phyloP scores from a whole-genome alignment of 2,113 vertebrate species.

The Clarias batrachus region DNA sequence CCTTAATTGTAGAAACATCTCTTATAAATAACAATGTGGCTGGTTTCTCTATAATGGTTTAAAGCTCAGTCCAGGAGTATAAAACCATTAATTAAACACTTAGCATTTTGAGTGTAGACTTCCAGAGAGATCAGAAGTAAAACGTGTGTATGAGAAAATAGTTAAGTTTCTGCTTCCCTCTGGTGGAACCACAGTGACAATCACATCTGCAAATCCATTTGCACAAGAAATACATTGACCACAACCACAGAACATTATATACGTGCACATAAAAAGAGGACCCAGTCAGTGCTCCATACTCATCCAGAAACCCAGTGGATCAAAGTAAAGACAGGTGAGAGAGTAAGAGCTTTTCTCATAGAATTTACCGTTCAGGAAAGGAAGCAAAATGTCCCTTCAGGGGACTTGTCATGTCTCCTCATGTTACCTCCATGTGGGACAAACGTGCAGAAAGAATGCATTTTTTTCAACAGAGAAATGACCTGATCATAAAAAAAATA shows the following conservation, averaged over 20 bases:
- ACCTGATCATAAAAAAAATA: no score
- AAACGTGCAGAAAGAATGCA: no score
- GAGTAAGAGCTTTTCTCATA: no score
- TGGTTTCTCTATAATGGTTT: background rate
- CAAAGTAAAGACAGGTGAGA: background rate
- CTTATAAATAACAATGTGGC: background rate
- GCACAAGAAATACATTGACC: background rate
- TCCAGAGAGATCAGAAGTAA: background rate
- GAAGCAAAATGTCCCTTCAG: no score
- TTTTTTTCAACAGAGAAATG: no score
- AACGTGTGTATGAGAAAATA: background rate
- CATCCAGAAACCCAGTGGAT: background rate
- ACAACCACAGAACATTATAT: background rate
- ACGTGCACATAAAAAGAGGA: background rate
- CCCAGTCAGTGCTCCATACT: no score
- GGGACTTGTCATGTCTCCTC: no score
- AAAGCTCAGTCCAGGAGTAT: background rate
- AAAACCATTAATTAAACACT: background rate
- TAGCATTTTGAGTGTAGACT: background rate
- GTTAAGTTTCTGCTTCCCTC: conserved; percentile 13
- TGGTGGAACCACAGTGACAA: background rate
- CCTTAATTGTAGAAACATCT: background rate
- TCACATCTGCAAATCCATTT: background rate
- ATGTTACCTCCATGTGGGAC: no score
- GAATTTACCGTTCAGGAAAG: no score